These are phyloP conservation scores for Mustelus asterias DNA, from an alignment of 2,113 vertebrate genomes.

Conservation along the genomic window DNA sequence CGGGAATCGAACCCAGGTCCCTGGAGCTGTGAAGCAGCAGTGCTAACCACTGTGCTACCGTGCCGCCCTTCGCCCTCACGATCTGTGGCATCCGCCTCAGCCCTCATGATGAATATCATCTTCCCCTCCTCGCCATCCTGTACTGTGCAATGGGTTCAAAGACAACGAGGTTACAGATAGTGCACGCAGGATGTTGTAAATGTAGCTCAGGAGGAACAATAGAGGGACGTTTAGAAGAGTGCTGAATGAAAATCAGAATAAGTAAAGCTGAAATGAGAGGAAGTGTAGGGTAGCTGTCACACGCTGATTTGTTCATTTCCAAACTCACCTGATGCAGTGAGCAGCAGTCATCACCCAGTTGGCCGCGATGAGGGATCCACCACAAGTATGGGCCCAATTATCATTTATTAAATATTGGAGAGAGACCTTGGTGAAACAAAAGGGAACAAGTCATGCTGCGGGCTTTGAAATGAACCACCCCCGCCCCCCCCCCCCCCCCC, in stretches of 20 bases:
- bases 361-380: conserved; percentile 67
- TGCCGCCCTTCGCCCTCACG: neutral
- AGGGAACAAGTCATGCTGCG: neutral
- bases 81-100: neutral
- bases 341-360: conserved; percentile 78
- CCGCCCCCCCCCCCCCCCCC: too few relatives aligned
- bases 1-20: too few relatives aligned
- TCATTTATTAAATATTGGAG: conserved; percentile 55
- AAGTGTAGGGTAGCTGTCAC: neutral
- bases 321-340: conserved; percentile 75
- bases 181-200: neutral
- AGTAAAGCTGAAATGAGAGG: neutral
- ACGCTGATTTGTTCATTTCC: neutral
- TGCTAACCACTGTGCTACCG: too few relatives aligned
- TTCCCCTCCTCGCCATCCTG: neutral
- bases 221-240: neutral
- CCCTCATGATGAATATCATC: neutral
- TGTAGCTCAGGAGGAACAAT: neutral
- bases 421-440: conserved; percentile 52
- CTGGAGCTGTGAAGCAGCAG: too few relatives aligned
- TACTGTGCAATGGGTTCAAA: too few relatives aligned
- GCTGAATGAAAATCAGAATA: neutral
- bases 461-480: neutral
- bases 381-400: conserved; percentile 71
- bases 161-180: too few relatives aligned